phyloP scores from a whole-genome alignment of 2,888 invertebrate species.

The Tillus elongatus region DNA sequence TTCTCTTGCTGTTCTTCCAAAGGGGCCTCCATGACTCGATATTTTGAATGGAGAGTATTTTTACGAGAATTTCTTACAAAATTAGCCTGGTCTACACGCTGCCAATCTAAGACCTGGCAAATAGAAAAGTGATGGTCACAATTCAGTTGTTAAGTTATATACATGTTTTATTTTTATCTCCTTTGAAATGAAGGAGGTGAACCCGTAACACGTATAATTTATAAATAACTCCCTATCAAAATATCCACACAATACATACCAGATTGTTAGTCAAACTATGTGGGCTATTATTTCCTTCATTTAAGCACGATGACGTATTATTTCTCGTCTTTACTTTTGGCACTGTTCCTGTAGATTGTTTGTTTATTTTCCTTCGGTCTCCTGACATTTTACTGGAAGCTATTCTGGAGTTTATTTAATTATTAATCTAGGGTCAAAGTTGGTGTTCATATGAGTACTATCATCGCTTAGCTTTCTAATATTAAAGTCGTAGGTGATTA shows the following conservation, averaged over 20 bases:
- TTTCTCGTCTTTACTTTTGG: conserved; percentile 54
- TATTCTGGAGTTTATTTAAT: too few relatives aligned
- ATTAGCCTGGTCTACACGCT: conserved; percentile 24
- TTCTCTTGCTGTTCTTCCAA: conserved; percentile 21
- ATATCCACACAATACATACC: conserved; percentile 28
- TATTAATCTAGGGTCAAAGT: too few relatives aligned
- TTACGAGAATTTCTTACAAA: conserved; percentile 30
- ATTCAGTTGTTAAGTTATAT: too few relatives aligned
- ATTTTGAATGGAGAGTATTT: conserved; percentile 24
- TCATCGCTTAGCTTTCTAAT: too few relatives aligned
- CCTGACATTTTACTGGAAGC: conserved; percentile 36
- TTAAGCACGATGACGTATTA: conserved; percentile 18
- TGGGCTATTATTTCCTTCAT: conserved; percentile 26
- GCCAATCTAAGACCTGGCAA: conserved; percentile 30
- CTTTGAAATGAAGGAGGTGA: too few relatives aligned
- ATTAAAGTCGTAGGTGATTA: too few relatives aligned
- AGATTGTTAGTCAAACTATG: conserved; percentile 36
- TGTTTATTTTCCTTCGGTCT: conserved; percentile 35
- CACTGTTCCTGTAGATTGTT: conserved; percentile 53
- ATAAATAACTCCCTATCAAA: background rate
- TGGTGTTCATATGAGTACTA: too few relatives aligned
- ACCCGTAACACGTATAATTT: background rate
- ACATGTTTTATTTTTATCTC: too few relatives aligned
- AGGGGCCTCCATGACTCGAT: conserved; percentile 26
- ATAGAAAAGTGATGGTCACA: conserved; percentile 14